Evolutionary conservation across 1,140 invertebrate species (phyloP).

Genomic region (Drosophila sp.): DNA sequence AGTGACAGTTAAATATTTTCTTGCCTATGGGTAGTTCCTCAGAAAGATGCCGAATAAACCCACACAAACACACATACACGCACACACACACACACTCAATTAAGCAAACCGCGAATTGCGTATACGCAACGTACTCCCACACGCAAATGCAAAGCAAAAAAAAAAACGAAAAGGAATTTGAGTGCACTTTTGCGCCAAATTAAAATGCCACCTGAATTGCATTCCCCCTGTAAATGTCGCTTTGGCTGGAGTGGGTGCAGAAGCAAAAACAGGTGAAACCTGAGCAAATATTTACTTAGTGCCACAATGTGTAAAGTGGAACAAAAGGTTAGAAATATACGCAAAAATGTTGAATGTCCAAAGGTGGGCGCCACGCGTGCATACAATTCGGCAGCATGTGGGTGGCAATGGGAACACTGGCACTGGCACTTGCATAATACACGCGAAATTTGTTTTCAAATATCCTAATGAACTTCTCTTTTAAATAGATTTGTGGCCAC

Average conservation of each 20-base stretch:
- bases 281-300: constrained; percentile 2
- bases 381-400: constrained; percentile 9
- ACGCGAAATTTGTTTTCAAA: constrained; percentile 36
- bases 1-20: constrained; percentile 53
- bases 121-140: constrained; percentile 45
- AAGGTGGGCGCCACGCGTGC: constrained; percentile 23
- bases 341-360: constrained; percentile 25
- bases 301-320: not conserved
- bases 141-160: constrained; percentile 18
- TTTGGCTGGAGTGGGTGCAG: not conserved
- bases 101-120: constrained; percentile 13
- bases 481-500: constrained; percentile 42
- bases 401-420: constrained; percentile 44
- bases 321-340: constrained; percentile 32
- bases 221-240: constrained; percentile 22
- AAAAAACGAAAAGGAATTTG: not conserved
- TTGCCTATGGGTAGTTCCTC: constrained; percentile 1
- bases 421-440: constrained; percentile 62
- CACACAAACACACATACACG: constrained; percentile 10
- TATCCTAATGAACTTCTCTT: constrained; percentile 43
- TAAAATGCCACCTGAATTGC: constrained; percentile 3
- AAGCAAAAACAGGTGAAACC: constrained; percentile 12
- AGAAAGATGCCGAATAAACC: not conserved
- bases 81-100: constrained; percentile 15
- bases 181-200: constrained; percentile 33